Base-by-base conservation (phyloP, 1,140 invertebrate genomes). In the Ceratosolen solmsi region DNA sequence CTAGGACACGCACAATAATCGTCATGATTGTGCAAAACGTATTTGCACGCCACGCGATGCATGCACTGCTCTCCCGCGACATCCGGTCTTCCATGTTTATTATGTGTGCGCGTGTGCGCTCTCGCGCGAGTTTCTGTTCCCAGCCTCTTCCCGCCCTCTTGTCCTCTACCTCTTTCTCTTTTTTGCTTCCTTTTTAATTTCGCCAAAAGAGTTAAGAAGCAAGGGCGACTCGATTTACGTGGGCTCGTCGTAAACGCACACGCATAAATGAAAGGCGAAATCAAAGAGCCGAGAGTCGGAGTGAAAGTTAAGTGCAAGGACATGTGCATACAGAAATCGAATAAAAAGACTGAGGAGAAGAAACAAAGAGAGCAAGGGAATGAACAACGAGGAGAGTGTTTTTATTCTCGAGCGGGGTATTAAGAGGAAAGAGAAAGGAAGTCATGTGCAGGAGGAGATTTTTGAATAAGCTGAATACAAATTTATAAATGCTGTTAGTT, bases 361-460 rank as follows among this genome's bases (percentile, higher is more conserved):
- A 58, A 71, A 79, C 78, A 60, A 79, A 74, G 68, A 77, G 33
- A 85, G 84, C 84, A 85, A 86, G 80, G 68, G 74, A 83, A 51
- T 77, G 72, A 75, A 77, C 54, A 79, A 68, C 71, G 60, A 85
- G 70, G 73, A 81, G 75, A 85, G 58, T 63, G n/a, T 74, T 58
- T 84, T 81, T 30, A 36, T 71, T 82, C 30, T 84, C 76, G 76
- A 83, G 77, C n/a, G 76, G 73, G 80, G 71, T 65, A 82, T 80
- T 82, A 81, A 51, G 41, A 72, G 75, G 68, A 80, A 75, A 74
- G 79, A 74, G 71, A 74, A 75, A 75, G 63, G 36, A 80, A 63
- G 38, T 33, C 36, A 56, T 46, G 68, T 41, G 78, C 49, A 33
- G 70, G 70, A 73, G 54, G 56, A 27, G 70, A 72, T 51, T 72